Evolutionary conservation across 2,888 invertebrate genomes (phyloP).

Genomic region (Timema cristinae): DNA sequence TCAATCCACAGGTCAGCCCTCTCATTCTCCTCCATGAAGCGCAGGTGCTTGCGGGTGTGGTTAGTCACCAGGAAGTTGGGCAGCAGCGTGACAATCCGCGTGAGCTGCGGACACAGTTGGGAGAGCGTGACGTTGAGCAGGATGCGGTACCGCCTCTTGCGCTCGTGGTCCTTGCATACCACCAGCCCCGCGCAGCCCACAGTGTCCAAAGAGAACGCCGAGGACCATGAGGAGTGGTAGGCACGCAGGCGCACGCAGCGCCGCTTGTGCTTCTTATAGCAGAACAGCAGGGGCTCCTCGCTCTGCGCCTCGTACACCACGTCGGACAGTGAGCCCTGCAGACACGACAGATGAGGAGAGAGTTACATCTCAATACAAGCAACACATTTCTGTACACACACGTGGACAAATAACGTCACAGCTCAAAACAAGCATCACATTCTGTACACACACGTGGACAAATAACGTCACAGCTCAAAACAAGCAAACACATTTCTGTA

Average conservation of each 20-base stretch:
- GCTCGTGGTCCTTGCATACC: constrained; percentile 59
- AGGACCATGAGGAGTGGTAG: constrained; percentile 62
- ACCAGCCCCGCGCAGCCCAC: constrained; percentile 73
- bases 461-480: too few relatives aligned
- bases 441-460: too few relatives aligned
- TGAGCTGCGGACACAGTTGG: constrained; percentile 66
- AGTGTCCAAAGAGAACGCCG: constrained; percentile 61
- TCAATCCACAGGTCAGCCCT: constrained; percentile 80
- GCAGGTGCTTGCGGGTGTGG: constrained; percentile 56
- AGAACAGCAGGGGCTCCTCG: constrained; percentile 67
- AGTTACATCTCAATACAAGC: background rate
- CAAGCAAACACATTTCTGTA: too few relatives aligned
- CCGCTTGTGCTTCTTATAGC: constrained; percentile 53
- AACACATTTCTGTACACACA: too few relatives aligned
- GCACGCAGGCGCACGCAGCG: constrained; percentile 53
- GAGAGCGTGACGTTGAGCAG: constrained; percentile 66
- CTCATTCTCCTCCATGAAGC: constrained; percentile 84
- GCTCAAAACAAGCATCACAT: too few relatives aligned
- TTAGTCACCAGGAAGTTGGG: constrained; percentile 77
- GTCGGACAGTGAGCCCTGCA: constrained; percentile 60
- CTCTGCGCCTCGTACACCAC: constrained; percentile 54
- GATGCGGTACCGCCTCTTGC: constrained; percentile 68
- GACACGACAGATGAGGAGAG: background rate
- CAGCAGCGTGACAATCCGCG: constrained; percentile 72
- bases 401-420: too few relatives aligned